Conservation (phyloP, 30 jellyfish, hydroid and myxozoan species). For the Pseudorhiza aurosa region DNA sequence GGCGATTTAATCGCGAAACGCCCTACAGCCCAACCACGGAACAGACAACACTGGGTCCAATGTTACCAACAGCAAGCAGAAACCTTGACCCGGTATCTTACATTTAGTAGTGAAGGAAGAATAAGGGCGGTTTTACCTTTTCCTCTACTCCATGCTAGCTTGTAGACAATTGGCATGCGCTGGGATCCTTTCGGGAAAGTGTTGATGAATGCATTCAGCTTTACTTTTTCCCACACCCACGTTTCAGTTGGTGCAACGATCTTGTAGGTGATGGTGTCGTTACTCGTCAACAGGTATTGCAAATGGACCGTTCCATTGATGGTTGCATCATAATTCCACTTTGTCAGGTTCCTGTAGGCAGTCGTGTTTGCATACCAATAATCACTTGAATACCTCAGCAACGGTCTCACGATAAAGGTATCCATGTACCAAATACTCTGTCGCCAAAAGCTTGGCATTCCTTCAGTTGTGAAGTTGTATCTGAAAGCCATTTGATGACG, state of each 20-base stretch:
- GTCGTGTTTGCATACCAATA: constrained; percentile 30
- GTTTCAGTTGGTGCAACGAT: constrained; percentile 47
- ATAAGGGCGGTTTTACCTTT: constrained; percentile 17
- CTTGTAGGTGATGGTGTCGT: constrained; percentile 44
- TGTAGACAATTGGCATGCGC: constrained; percentile 20
- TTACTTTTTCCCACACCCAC: constrained; percentile 48
- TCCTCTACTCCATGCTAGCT: constrained; percentile 35
- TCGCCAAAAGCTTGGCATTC: constrained; percentile 51
- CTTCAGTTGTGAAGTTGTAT: constrained; percentile 56
- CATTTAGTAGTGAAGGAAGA: no score
- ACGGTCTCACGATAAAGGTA: constrained; percentile 29
- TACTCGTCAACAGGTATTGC: constrained; percentile 33
- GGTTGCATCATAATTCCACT: constrained; percentile 39
- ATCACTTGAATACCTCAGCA: constrained; percentile 42
- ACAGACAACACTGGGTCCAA: no score
- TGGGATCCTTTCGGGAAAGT: constrained; percentile 60
- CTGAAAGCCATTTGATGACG: constrained; percentile 74
- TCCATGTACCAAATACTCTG: constrained; percentile 32
- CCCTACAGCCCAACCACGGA: no score
- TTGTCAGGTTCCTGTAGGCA: constrained; percentile 33
- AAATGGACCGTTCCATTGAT: constrained; percentile 48
- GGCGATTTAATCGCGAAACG: no score
- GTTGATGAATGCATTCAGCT: constrained; percentile 20
- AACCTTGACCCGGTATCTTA: no score
- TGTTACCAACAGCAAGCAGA: no score